A percentile compares a stretch with the other conserved stretches of the same genome.
Conservation (phyloP, 2,113 vertebrate species). For the Periophthalmus modestus region DNA sequence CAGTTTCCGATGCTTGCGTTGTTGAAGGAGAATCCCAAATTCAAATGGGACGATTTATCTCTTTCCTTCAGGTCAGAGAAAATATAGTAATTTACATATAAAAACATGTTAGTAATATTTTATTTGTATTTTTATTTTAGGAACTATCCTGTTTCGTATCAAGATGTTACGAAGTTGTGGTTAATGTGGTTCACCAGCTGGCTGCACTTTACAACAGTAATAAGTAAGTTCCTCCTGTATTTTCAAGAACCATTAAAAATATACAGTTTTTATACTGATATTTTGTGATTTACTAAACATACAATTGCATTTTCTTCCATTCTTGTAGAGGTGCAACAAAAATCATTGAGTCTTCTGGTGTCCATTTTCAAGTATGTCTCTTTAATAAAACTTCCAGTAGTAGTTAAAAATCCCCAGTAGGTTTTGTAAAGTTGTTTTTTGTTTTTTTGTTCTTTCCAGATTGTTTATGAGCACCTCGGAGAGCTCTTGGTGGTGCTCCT, state of each 20-base stretch:
- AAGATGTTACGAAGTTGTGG: constrained; percentile 93
- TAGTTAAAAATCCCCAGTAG: not conserved
- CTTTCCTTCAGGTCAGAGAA: constrained; percentile 89
- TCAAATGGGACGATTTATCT: constrained; percentile 97
- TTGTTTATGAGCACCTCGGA: constrained; percentile 94
- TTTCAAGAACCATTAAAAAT: not conserved
- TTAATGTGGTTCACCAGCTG: constrained; percentile 93
- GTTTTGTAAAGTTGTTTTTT: not conserved
- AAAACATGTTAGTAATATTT: not conserved
- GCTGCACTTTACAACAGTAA: constrained; percentile 94
- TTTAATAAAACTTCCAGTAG: not conserved
- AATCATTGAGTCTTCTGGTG: constrained; percentile 95
- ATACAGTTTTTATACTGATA: not conserved
- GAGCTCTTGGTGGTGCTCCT: constrained; percentile 90
- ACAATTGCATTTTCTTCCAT: constrained; percentile 12
- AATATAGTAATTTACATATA: not conserved
- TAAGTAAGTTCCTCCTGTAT: constrained; percentile 82
- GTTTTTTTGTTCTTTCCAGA: constrained; percentile 69
- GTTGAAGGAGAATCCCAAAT: constrained; percentile 95
- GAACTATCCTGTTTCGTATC: constrained; percentile 97
- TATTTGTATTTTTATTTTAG: constrained; percentile 68
- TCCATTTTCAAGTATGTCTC: constrained; percentile 92
- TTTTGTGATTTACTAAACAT: not conserved
- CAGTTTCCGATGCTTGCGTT: constrained; percentile 89
- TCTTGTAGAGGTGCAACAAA: constrained; percentile 84